Percentiles rank a stretch among this genome's conserved stretches.
Evolutionary conservation across 2,113 vertebrate genomes (phyloP).

Genomic region (Silurus glanis): DNA sequence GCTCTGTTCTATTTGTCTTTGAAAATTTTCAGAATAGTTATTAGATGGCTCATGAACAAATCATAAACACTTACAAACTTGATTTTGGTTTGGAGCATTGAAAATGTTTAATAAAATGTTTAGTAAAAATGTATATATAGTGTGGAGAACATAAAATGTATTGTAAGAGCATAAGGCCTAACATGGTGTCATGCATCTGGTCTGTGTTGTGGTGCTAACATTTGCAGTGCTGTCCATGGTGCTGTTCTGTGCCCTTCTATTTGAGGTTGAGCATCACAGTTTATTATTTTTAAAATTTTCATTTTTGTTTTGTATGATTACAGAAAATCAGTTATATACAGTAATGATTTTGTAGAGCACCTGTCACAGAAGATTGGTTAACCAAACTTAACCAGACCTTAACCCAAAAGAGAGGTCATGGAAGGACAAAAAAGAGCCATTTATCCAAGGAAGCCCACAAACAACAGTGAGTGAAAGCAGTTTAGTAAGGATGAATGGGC

Average conservation of each 20-base stretch:
- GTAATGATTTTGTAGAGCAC: background rate
- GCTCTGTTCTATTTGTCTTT: background rate
- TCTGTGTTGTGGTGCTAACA: background rate
- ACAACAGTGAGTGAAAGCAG: too few species aligned
- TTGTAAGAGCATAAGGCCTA: background rate
- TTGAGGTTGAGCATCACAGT: background rate
- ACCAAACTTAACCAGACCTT: background rate
- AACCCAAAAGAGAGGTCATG: too few species aligned
- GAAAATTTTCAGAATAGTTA: background rate
- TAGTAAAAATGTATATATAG: too few species aligned
- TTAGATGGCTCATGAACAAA: background rate
- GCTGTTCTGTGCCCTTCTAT: background rate
- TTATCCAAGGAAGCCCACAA: too few species aligned
- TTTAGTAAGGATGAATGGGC: too few species aligned
- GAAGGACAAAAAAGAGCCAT: too few species aligned
- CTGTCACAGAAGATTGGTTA: background rate
- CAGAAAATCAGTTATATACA: background rate
- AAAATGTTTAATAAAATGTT: too few species aligned
- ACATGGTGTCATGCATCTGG: background rate
- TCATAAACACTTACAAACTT: background rate
- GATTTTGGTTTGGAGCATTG: background rate
- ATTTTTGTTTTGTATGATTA: background rate
- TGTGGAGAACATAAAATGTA: too few species aligned
- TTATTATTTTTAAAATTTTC: background rate
- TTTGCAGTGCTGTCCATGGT: conserved; percentile 16